Base-by-base conservation (phyloP, 2,888 invertebrate species). In the Polydesmus complanatus region DNA sequence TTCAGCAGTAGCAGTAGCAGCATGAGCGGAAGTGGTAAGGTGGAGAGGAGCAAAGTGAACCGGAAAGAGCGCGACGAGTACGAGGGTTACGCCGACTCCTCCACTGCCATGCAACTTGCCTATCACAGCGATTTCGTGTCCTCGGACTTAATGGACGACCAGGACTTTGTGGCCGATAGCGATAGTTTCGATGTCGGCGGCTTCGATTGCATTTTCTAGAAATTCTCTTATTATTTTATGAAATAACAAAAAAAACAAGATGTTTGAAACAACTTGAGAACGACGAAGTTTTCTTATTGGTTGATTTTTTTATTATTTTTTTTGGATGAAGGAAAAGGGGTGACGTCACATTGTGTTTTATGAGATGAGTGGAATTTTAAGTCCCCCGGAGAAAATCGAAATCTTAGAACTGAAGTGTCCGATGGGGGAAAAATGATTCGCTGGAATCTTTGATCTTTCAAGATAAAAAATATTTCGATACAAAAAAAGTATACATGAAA, bases 1-100 rank as follows among this genome's bases (percentile, higher is more conserved):
- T 55, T 65, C 27, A 62, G 64, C 53, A 63, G 64, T 21, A 61
- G 62, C 27, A 63, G 64, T 27, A 63, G 62, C 37, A 63, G 62
- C 19, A 62, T 63, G 19, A 61, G 57, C 1, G 49, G 58, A 2
- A 54, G 53, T 23, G 60, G 55, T n/a, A 48, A 56, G 5, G 5
- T 37, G 8, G 5, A 8, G 14, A 37, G 37, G 14, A 37, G 14
- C 14, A 37, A 37, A 37, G 8, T 8, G 1, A 61, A 61, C 23
- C 27, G 5, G 2, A 18, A n/a, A 23, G 3, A 5, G 37, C n/a
- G 5, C 49, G 47, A 19, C 56, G 47, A 56, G 19, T 8, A 47
- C 11, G 56, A 56, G 49, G 47, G 23, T 21, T 19, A 47, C 47
- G 22, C 25, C 54, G 54, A 27, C 11, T 14, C 25, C 27, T 11